A percentile compares a stretch with the other conserved stretches of the same genome.
Evolutionary conservation across 1,140 invertebrate genomes (phyloP).

Genomic region (Formica exsecta): DNA sequence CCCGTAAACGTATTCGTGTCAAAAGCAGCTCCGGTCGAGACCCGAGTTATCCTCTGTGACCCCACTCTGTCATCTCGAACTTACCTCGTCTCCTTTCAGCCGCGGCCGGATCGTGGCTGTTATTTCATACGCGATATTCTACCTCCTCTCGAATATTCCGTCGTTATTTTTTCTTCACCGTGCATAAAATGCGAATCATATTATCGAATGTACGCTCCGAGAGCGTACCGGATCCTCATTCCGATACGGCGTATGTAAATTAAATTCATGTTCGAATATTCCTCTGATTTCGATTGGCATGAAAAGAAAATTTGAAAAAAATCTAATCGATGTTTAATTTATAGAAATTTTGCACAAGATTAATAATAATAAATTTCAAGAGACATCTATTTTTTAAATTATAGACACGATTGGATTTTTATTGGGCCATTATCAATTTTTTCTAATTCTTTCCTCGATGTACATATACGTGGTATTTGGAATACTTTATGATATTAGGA

Average conservation of each 20-base stretch:
- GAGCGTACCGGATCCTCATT: constrained; percentile 38
- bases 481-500: constrained; percentile 27
- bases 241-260: background rate
- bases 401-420: background rate
- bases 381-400: background rate
- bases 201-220: constrained; percentile 70
- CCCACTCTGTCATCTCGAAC: constrained; percentile 83
- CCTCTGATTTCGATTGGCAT: background rate
- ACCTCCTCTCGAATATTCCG: constrained; percentile 12
- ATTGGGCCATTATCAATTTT: no score
- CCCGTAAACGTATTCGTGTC: constrained; percentile 84
- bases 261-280: background rate
- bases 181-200: constrained; percentile 37
- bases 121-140: constrained; percentile 66
- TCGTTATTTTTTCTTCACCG: background rate
- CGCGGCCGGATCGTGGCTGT: constrained; percentile 14
- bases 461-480: background rate
- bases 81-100: constrained; percentile 78
- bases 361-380: background rate
- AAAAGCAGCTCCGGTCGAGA: constrained; percentile 83
- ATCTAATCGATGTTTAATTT: background rate
- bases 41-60: constrained; percentile 84
- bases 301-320: background rate
- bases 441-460: no score
- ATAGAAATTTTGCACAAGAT: background rate